Evolutionary conservation across 2,888 invertebrate genomes (phyloP), one percentile per base, ranked within the genome.

Genomic region (Linnaemya vulpina): DNA sequence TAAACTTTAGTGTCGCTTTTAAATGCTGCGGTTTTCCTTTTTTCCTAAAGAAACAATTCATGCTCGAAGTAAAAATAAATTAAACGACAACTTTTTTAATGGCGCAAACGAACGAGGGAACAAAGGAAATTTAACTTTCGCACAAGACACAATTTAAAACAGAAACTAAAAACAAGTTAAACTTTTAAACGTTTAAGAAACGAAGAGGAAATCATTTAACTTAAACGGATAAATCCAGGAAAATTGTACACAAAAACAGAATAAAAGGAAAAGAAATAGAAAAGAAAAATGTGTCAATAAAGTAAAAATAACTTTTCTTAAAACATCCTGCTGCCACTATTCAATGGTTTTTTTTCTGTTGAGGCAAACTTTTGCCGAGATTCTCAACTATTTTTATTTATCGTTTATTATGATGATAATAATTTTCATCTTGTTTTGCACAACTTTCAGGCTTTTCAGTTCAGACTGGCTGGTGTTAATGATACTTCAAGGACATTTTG

Each of bases 401-500:
- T 30, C 30, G 5, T 30, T n/a, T 30, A 30, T 30, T 30, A 30
- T 30, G 3, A 5, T 30, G 3, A 5, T 30, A 30, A 30, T 30
- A 30, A 30, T 30, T 30, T 30, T 30, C 5, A 30, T 30, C 5
- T 30, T 30, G 30, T 70, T 25, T 1, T 60, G 38, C 3, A 40
- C 55, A 70, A 62, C 40, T 78, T 70, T 40, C 38, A 11, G 15
- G 30, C 20, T 53, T 15, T 58, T 17, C 53, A 43, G 43, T 49
- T 13, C 35, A 30, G 35, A 20, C 8, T 38, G 17, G 79, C 67
- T 63, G 35, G 60, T 80, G 73, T 71, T 70, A 74, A 79, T 83
- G 71, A 83, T 78, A 78, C 78, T 70, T 73, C 78, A 83, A 79
- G 71, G 74, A 70, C 63, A 62, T 77, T 73, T 74, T 40, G 3